Evolutionary conservation across 2,888 invertebrate species (phyloP).

Genomic region (Dusona sp.): DNA sequence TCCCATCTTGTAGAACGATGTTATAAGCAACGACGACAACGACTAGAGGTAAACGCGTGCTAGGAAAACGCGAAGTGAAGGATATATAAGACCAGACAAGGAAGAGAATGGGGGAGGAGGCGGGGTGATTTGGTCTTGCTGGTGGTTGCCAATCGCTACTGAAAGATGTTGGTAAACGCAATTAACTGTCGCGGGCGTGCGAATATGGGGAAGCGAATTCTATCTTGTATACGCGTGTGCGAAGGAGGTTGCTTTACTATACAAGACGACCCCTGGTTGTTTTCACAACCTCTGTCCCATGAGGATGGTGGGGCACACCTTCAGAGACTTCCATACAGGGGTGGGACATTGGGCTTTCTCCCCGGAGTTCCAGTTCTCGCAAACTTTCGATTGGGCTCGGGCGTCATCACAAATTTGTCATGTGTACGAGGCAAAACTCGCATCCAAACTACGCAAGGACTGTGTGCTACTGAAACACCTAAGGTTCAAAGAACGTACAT

Average conservation of each 20-base stretch:
- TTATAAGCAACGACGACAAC: slow-evolving; percentile 66
- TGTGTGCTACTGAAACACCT: slow-evolving; percentile 8
- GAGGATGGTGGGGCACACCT: slow-evolving; percentile 40
- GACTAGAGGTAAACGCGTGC: slow-evolving; percentile 51
- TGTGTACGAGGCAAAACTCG: slow-evolving; percentile 39
- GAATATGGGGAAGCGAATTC: slow-evolving; percentile 65
- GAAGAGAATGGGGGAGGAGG: slow-evolving; percentile 12
- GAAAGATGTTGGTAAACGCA: slow-evolving; percentile 71
- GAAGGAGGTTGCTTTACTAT: slow-evolving; percentile 49
- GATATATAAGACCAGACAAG: slow-evolving; percentile 34
- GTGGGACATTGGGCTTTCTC: slow-evolving; percentile 56
- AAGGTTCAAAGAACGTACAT: slow-evolving; percentile 43
- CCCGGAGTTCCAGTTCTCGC: slow-evolving; percentile 41
- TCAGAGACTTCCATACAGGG: slow-evolving; percentile 22
- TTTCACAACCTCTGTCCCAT: slow-evolving; percentile 39
- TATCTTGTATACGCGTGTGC: slow-evolving; percentile 51
- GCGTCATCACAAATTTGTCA: slow-evolving; percentile 64
- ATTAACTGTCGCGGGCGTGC: slow-evolving; percentile 71
- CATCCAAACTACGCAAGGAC: background rate
- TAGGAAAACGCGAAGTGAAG: slow-evolving; percentile 52
- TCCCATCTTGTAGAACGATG: slow-evolving; percentile 58
- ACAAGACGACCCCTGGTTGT: slow-evolving; percentile 19
- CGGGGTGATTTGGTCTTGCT: slow-evolving; percentile 52
- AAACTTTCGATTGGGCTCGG: slow-evolving; percentile 60
- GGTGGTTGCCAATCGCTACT: slow-evolving; percentile 67